These are phyloP conservation scores for Drosophila simulans DNA, from an alignment of 1,140 invertebrate species.

Conservation along the genomic window DNA sequence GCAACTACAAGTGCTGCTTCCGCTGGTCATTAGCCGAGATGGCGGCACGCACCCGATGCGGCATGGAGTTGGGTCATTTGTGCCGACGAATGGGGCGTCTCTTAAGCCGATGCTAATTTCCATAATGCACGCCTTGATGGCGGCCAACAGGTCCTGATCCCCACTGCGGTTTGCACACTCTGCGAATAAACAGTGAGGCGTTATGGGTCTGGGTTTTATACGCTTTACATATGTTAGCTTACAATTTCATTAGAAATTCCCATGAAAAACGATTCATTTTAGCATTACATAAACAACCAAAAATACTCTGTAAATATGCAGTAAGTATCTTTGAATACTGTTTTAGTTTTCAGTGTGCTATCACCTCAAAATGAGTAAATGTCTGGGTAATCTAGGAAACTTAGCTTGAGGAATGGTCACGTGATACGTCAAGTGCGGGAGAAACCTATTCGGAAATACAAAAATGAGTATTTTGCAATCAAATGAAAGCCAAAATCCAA, in stretches of 20 bases:
- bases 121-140: constrained; percentile 57
- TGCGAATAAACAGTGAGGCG: constrained; percentile 17
- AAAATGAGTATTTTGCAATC: constrained; percentile 43
- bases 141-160: constrained; percentile 46
- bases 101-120: constrained; percentile 74
- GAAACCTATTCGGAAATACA: not conserved
- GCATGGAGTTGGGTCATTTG: constrained; percentile 62
- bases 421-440: constrained; percentile 4
- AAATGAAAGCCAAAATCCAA: constrained; percentile 43
- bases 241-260: no score
- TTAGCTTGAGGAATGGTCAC: constrained; percentile 1
- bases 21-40: constrained; percentile 65
- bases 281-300: no score
- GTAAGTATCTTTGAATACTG: no score
- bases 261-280: no score
- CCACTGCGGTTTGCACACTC: constrained; percentile 9
- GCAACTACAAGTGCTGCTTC: constrained; percentile 52
- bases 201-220: constrained; percentile 6
- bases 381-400: not conserved
- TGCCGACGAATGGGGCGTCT: constrained; percentile 68
- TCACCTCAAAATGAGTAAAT: not conserved
- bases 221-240: not conserved
- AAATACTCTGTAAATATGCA: no score
- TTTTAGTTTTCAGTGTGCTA: no score
- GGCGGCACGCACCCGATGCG: constrained; percentile 58